phyloP scores from a whole-genome alignment of 1,140 invertebrate species.

The Atta texana region DNA sequence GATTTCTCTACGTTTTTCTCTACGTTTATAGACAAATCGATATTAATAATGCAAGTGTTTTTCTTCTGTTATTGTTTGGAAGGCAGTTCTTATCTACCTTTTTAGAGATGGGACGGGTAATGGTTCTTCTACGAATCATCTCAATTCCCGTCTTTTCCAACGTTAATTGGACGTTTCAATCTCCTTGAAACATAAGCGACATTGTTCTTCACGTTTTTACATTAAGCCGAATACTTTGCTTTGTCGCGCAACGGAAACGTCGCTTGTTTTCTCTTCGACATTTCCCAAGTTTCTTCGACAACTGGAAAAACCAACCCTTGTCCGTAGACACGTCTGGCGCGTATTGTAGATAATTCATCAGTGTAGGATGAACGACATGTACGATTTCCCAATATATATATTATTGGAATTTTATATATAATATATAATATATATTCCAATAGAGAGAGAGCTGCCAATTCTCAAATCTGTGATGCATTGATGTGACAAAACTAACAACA shows the following conservation, averaged over 20 bases:
- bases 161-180: constrained; percentile 47
- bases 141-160: constrained; percentile 13
- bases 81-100: not conserved
- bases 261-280: constrained; percentile 30
- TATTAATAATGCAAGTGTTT: constrained; percentile 11
- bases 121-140: not conserved
- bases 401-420: not conserved
- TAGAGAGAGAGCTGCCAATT: constrained; percentile 15
- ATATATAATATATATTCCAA: not conserved
- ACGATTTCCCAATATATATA: constrained; percentile 40
- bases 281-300: constrained; percentile 47
- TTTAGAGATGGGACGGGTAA: not conserved
- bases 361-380: constrained; percentile 31
- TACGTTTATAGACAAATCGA: not conserved
- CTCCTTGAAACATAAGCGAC: constrained; percentile 45
- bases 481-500: constrained; percentile 32
- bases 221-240: constrained; percentile 35
- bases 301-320: constrained; percentile 19
- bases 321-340: constrained; percentile 1
- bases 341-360: constrained; percentile 57
- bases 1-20: no score
- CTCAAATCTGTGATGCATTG: constrained; percentile 45
- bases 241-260: constrained; percentile 40
- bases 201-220: constrained; percentile 48
- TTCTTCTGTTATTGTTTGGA: not conserved